These are phyloP conservation scores for Phocides pigmalion DNA, from an alignment of 1,140 invertebrate genomes.

Conservation along the genomic window DNA sequence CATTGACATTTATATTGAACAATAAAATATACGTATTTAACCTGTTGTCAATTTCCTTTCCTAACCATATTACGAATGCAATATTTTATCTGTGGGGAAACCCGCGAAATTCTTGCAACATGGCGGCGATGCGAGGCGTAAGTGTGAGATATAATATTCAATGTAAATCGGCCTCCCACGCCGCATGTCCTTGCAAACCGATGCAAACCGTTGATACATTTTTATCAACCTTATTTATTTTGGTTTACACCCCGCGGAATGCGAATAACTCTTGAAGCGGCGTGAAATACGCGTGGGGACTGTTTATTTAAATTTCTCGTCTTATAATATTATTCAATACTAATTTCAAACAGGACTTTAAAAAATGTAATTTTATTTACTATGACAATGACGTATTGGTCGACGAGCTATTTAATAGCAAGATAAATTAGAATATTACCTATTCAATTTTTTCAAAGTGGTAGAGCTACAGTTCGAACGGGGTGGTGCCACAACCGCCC, in stretches of 20 bases:
- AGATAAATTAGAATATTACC: too few species aligned
- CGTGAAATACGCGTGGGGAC: slow-evolving; percentile 5
- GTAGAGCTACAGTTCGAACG: too few species aligned
- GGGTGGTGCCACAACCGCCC: too few species aligned
- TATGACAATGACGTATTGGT: too few species aligned
- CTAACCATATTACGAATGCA: neutral
- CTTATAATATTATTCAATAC: neutral
- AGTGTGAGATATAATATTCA: slow-evolving; percentile 39
- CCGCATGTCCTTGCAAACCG: slow-evolving; percentile 36
- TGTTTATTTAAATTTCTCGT: slow-evolving; percentile 17
- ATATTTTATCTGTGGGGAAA: slow-evolving; percentile 19
- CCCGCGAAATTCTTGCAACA: slow-evolving; percentile 35
- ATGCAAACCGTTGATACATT: slow-evolving; percentile 30
- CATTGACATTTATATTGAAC: too few species aligned
- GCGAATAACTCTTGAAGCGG: slow-evolving; percentile 1
- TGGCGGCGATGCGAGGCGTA: slow-evolving; percentile 23
- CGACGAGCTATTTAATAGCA: too few species aligned
- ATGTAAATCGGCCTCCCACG: slow-evolving; percentile 49
- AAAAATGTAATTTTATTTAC: too few species aligned
- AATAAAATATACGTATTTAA: too few species aligned
- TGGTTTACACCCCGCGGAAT: slow-evolving; percentile 17
- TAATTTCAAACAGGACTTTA: neutral
- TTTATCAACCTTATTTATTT: slow-evolving; percentile 35
- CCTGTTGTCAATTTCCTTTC: too few species aligned
- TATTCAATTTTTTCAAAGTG: too few species aligned